Conservation (phyloP, 2,113 vertebrate species). For the Podiceps cristatus region DNA sequence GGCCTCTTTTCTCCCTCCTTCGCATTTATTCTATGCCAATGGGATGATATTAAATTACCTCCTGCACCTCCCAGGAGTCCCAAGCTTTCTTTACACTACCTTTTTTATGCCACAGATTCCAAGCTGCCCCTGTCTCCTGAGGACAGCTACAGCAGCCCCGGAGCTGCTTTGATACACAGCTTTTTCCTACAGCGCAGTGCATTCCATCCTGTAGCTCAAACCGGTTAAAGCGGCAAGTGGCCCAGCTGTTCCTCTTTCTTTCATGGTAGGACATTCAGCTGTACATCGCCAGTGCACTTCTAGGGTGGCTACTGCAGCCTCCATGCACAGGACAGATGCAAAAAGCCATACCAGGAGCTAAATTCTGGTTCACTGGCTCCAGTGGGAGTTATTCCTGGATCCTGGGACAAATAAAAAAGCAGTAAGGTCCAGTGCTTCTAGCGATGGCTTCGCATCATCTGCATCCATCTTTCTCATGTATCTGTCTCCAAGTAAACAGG, state of each 20-base stretch:
- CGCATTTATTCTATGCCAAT: neutral
- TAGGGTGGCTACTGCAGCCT: neutral
- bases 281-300: accelerated
- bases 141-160: neutral
- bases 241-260: neutral
- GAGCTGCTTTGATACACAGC: neutral
- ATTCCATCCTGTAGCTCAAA: neutral
- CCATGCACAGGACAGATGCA: accelerated
- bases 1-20: neutral
- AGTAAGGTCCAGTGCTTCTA: neutral
- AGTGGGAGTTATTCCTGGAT: neutral
- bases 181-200: neutral
- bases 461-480: neutral
- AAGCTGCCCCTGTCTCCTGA: neutral
- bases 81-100: neutral
- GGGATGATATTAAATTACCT: slow-evolving; percentile 50
- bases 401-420: neutral
- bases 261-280: neutral
- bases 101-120: slow-evolving; percentile 2
- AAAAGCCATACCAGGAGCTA: neutral
- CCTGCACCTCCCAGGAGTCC: slow-evolving; percentile 1
- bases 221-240: neutral
- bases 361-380: neutral
- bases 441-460: neutral
- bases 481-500: neutral